Base-by-base conservation (phyloP, 1,140 invertebrate species). In the Periplaneta americana region DNA sequence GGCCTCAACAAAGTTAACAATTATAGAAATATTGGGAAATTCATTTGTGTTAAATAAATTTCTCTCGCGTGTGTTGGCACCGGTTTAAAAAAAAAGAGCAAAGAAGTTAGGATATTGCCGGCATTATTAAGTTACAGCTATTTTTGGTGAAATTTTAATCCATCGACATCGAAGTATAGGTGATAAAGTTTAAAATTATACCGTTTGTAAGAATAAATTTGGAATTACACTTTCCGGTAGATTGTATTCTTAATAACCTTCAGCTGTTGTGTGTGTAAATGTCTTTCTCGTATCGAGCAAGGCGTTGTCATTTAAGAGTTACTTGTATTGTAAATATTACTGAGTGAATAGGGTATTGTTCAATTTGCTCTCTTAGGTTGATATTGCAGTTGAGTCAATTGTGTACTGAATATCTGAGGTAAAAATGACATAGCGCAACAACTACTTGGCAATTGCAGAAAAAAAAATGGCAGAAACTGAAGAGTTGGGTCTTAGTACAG, bases 381-480 rank as follows among this genome's bases (percentile, higher is more conserved):
- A 66, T 66, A 0, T 66, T 5, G 48, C 10, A 17, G 37, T 1
- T 2, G 37, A 39, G 11, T 17, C 1, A 15, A 15, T 39, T 11
- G 39, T 66, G 28, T 66, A n/a, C 1, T 66, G 28, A 6, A n/a
- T 66, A 66, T 66, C 28, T 66, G 2, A 66, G 48, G n/a, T 66
- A n/a, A 66, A 2, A 28, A 22, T n/a, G 48, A 66, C 39, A 17
- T 5, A 28, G 13, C 11, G 11, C 22, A 66, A n/a, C 0, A 66
- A 66, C 15, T 79, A 22, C 22, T 78, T n/a, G 57, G 87, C 86
- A 66, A 66, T 66, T 66, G 48, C 48, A 81, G 74, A 35, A 76
- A 74, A 34, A 39, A 15, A 81, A 81, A 92, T 92, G 91, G 90
- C 91, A 83, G 91, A 92, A 87, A 91, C 90, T 87, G 90, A 91